Evolutionary conservation across 2,113 vertebrate genomes (phyloP).

Genomic region (Xenopus borealis): DNA sequence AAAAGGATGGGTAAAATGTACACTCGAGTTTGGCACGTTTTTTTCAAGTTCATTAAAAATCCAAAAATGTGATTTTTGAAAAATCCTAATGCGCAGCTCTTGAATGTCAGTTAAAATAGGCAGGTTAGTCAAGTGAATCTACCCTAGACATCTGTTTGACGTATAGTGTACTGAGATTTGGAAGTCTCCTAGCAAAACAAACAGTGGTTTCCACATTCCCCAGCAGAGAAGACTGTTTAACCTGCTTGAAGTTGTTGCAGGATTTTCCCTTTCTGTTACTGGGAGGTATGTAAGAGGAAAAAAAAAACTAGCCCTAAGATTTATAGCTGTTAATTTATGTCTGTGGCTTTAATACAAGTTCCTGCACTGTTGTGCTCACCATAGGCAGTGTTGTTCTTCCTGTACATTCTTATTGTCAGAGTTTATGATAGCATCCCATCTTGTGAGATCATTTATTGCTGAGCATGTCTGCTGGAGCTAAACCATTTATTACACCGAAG

Average conservation of each 20-base stretch:
- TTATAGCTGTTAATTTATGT: constrained; percentile 78
- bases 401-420: constrained; percentile 73
- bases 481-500: constrained; percentile 77
- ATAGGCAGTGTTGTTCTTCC: constrained; percentile 74
- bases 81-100: constrained; percentile 49
- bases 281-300: constrained; percentile 65
- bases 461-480: constrained; percentile 65
- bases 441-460: constrained; percentile 86
- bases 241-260: constrained; percentile 53
- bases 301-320: constrained; percentile 70
- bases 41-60: no score
- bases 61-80: no score
- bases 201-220: constrained; percentile 69
- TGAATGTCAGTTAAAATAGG: constrained; percentile 60
- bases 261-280: constrained; percentile 63
- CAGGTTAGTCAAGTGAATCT: constrained; percentile 78
- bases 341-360: constrained; percentile 53
- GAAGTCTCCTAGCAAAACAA: constrained; percentile 82
- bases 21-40: no score
- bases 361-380: constrained; percentile 57
- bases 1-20: no score
- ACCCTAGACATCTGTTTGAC: constrained; percentile 87
- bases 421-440: constrained; percentile 80
- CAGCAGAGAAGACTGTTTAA: constrained; percentile 65
- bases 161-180: constrained; percentile 69